A percentile compares a stretch with the other conserved stretches of the same genome.
Evolutionary conservation across 2,888 invertebrate species (phyloP).

Genomic region (Zaprionus bogoriensis): DNA sequence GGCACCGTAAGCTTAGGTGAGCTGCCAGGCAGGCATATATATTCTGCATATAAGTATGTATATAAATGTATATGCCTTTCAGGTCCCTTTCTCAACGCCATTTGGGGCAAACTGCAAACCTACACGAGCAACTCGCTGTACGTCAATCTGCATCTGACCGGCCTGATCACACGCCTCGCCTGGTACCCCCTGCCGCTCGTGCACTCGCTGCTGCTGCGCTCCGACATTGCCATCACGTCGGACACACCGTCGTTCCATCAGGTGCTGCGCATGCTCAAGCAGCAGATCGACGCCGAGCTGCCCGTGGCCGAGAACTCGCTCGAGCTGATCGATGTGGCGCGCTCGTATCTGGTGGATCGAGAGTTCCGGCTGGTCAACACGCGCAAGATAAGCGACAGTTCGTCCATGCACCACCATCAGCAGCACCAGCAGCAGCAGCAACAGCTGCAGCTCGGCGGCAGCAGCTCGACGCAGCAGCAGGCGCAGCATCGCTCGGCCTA

Average conservation of each 20-base stretch:
- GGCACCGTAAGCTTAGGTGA: conserved; percentile 83
- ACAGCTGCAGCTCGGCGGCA: conserved; percentile 72
- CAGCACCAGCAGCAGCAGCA: conserved; percentile 84
- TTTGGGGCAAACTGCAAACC: conserved; percentile 91
- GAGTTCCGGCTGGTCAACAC: conserved; percentile 90
- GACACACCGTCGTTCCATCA: conserved; percentile 95
- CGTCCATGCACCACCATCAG: conserved; percentile 81
- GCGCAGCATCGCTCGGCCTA: conserved; percentile 76
- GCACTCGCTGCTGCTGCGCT: conserved; percentile 93
- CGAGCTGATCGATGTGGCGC: conserved; percentile 89
- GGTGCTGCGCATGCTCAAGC: conserved; percentile 91
- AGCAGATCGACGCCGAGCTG: conserved; percentile 92
- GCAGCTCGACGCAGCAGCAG: conserved; percentile 37
- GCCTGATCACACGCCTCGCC: conserved; percentile 92
- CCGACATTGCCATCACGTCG: conserved; percentile 92
- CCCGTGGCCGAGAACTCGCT: conserved; percentile 84
- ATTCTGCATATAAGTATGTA: not conserved
- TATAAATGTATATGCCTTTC: conserved; percentile 29
- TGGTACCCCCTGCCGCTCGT: conserved; percentile 95
- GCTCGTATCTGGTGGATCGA: conserved; percentile 90
- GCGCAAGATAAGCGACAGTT: conserved; percentile 83
- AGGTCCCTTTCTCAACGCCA: conserved; percentile 91
- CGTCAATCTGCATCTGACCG: conserved; percentile 93
- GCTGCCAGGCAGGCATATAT: not conserved
- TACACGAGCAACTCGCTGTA: conserved; percentile 93